phyloP scores from a whole-genome alignment of 2,888 invertebrate genomes.

The Erebia aethiops region DNA sequence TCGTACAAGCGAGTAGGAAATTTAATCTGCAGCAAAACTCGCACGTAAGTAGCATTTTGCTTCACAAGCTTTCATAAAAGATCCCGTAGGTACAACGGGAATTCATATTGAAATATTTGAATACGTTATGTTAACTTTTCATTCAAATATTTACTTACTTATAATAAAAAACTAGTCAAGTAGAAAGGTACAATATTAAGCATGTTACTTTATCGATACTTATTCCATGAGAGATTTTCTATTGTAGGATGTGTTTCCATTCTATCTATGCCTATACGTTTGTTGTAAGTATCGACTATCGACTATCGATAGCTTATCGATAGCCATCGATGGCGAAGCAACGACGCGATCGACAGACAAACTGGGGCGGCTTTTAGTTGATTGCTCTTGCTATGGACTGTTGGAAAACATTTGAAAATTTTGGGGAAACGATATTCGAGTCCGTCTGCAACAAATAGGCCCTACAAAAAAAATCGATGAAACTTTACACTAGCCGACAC shows the following conservation, averaged over 20 bases:
- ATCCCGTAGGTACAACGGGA: background rate
- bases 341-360: background rate
- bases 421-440: background rate
- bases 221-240: too few species aligned
- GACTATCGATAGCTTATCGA: background rate
- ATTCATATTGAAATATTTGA: too few species aligned
- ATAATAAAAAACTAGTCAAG: too few species aligned
- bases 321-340: slow-evolving; percentile 3
- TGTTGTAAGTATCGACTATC: background rate
- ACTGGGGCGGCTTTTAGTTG: slow-evolving; percentile 18
- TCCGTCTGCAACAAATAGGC: background rate
- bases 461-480: background rate
- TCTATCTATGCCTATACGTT: background rate
- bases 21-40: background rate
- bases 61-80: background rate
- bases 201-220: too few species aligned
- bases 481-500: background rate
- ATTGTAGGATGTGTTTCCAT: background rate
- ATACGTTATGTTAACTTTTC: too few species aligned
- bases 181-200: too few species aligned
- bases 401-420: background rate
- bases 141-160: too few species aligned
- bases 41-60: background rate
- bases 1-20: background rate
- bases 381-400: slow-evolving; percentile 4